phyloP scores from a whole-genome alignment of 2,797 vertebrate genomes.

The Hemibagrus guttatus region DNA sequence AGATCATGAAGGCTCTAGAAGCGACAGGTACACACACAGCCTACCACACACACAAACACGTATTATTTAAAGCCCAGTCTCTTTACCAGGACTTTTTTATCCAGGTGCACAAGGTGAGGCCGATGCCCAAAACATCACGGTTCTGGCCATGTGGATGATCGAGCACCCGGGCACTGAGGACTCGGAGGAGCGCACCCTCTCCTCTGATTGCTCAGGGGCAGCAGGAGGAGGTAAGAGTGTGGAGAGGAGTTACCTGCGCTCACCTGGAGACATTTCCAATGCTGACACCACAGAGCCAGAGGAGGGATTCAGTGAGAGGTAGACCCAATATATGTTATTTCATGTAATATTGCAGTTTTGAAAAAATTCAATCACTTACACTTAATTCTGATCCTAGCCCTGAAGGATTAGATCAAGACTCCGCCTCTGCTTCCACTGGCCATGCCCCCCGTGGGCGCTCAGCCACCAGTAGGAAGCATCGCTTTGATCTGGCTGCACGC shows the following conservation, averaged over 20 bases:
- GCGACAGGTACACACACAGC: conserved; percentile 81
- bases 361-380: neutral
- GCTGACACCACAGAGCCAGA: conserved; percentile 89
- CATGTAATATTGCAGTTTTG: neutral
- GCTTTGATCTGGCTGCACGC: conserved; percentile 93
- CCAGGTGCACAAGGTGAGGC: conserved; percentile 92
- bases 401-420: conserved; percentile 89
- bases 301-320: conserved; percentile 93
- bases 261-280: conserved; percentile 86
- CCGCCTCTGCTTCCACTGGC: conserved; percentile 81
- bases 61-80: neutral
- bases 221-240: conserved; percentile 82
- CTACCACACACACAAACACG: neutral
- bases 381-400: conserved; percentile 69
- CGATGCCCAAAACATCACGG: conserved; percentile 96
- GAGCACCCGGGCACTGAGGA: conserved; percentile 91
- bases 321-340: neutral
- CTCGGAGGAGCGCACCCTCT: conserved; percentile 81
- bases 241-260: conserved; percentile 84
- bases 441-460: conserved; percentile 83
- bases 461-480: conserved; percentile 87
- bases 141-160: conserved; percentile 99
- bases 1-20: conserved; percentile 97
- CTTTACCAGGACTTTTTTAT: neutral
- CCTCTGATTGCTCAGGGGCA: conserved; percentile 72